Base-by-base conservation (phyloP, 2,797 vertebrate genomes). In the Leptodactylus fallax region DNA sequence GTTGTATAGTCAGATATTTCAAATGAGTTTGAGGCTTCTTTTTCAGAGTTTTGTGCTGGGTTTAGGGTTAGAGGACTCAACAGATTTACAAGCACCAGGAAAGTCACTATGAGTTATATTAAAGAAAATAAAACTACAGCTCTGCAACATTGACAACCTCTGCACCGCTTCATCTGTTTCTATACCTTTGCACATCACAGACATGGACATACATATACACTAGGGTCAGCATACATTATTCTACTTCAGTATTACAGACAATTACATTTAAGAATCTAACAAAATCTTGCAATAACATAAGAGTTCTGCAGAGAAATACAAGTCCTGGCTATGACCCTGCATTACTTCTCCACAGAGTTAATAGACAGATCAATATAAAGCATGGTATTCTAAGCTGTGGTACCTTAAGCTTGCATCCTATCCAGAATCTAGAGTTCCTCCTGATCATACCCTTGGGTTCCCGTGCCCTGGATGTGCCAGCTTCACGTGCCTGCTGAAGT, bases 341-440 rank as follows among this genome's bases (percentile, higher is more conserved):
- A 17, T 71, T 7, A 27, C 79, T 53, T 23, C 17, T 74, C n/a
- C 55, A 21, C 25, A 84, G 1, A 74, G 13, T 7, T 16, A 56
- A 56, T 21, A 77, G 77, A n/a, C 76, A 74, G 71, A 79, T 63
- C 6, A 79, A 69, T 21, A 71, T 8, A 17, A 49, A 60, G n/a
- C 71, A 58, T 47, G 19, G 51, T 61, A 47, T 69, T 86, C 85
- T 86, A 47, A 86, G 63, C 78, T 87, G 19, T 71, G 63, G n/a
- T 56, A 71, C 25, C 19, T 80, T 25, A 36, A 61, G 19, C 71
- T 78, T 25, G 67, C 58, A 25, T 67, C 21, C 63, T 67, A 47
- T 49, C 58, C 78, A 27, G 63, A 25, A 67, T 67, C 23, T 67
- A 67, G 12, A 25, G 63, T 7, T 67, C 63, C 63, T 67, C 63